A percentile compares a stretch with the other conserved stretches of the same genome.
Conservation (phyloP, 2,797 vertebrate genomes). For the Salarias fasciatus region DNA sequence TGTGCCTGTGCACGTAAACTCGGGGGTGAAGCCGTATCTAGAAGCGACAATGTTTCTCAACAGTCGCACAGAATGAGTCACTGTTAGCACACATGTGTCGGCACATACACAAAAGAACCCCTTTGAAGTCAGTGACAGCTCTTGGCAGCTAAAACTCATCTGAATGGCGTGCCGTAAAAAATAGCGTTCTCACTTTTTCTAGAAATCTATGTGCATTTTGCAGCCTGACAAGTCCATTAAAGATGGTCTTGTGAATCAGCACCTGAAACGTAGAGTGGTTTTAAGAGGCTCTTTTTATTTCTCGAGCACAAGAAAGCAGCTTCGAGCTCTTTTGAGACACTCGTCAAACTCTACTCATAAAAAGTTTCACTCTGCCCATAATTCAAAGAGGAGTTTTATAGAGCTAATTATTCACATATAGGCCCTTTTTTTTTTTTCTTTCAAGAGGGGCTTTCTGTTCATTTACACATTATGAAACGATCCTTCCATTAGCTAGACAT, state of each 20-base stretch:
- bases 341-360: constrained; percentile 47
- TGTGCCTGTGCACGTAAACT: constrained; percentile 4
- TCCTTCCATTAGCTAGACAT: constrained; percentile 26
- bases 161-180: constrained; percentile 46
- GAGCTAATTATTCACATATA: constrained; percentile 59
- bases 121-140: constrained; percentile 59
- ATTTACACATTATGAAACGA: constrained; percentile 53
- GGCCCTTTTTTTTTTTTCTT: constrained; percentile 37
- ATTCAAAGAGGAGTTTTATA: constrained; percentile 53
- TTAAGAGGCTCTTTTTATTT: constrained; percentile 45
- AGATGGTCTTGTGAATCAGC: constrained; percentile 40
- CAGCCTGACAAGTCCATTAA: constrained; percentile 35
- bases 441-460: constrained; percentile 51
- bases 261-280: constrained; percentile 46
- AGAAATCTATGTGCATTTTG: constrained; percentile 40
- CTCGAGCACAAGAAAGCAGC: constrained; percentile 35
- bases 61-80: constrained; percentile 54
- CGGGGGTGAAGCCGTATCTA: constrained; percentile 32
- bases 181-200: constrained; percentile 41
- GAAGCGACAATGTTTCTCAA: constrained; percentile 23
- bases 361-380: constrained; percentile 42
- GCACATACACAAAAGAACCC: constrained; percentile 33
- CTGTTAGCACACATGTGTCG: constrained; percentile 25
- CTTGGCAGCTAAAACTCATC: constrained; percentile 47
- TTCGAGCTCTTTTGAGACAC: constrained; percentile 36